Base-by-base conservation (phyloP, 2,888 invertebrate genomes). In the Pachycephus smyrnensis region DNA sequence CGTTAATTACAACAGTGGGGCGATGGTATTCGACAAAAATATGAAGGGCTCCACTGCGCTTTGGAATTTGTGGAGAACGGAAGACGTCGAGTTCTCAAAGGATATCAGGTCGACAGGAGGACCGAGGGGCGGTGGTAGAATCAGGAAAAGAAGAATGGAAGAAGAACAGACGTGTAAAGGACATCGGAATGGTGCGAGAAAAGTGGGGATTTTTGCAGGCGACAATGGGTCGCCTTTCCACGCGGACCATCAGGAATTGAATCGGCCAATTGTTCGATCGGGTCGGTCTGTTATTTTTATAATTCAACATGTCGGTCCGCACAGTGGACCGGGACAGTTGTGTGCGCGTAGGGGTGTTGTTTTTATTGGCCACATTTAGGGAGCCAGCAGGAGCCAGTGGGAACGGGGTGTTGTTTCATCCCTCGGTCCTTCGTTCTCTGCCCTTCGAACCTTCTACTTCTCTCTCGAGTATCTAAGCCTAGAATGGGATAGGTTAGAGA, bases 351-450 rank as follows among this genome's bases (percentile, higher is more conserved):
- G 81, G 81, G 86, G 88, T 87, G 89, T 90, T 90, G 89, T 90
- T 89, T 90, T 90, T 89, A 89, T 88, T 89, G 88, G 89, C 87
- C 83, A 85, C 89, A 81, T 89, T 90, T 89, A 89, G 85, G 85
- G 84, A 83, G 83, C 82, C 37, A 15, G 37, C 37, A 37, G 37
- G 80, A 83, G 84, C 79, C 81, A 85, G 86, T 88, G 88, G 88
- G 87, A 89, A 88, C 85, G 86, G 87, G 89, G 88, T 90, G 90
- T 90, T 90, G 87, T 90, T 90, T 89, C 88, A 90, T 86, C 89
- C 89, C 89, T 88, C 86, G 87, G 81, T 76, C 75, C 74, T 78
- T 75, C 75, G 77, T 79, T 82, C 81, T 79, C 81, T 84, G 79
- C 84, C 80, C 81, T 79, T 80, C 80, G 84, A 84, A 85, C 85